A percentile compares a stretch with the other conserved stretches of the same genome.
phyloP scores from a whole-genome alignment of 2,797 vertebrate genomes.

The Myotis findleyi region DNA sequence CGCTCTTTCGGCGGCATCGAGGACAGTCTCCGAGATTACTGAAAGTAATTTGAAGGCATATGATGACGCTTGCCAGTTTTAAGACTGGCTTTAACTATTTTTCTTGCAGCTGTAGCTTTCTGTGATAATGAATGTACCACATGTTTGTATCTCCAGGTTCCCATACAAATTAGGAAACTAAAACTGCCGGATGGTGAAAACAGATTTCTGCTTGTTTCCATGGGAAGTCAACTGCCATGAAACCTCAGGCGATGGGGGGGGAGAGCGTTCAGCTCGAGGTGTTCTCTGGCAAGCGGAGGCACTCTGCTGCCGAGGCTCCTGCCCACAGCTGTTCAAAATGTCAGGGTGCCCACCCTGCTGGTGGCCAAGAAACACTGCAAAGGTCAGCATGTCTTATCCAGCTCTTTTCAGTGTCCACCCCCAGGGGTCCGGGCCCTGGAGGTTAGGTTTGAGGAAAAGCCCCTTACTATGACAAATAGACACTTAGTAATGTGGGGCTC shows the following conservation, averaged over 20 bases:
- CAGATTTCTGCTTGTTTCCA: slow-evolving; percentile 81
- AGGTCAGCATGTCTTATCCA: not conserved
- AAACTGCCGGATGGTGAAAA: slow-evolving; percentile 82
- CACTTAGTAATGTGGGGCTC: not conserved
- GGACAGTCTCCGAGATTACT: slow-evolving; percentile 52
- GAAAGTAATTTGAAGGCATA: slow-evolving; percentile 43
- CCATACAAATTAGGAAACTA: slow-evolving; percentile 82
- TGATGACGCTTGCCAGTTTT: slow-evolving; percentile 3
- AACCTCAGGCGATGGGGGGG: slow-evolving; percentile 12
- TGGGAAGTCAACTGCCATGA: slow-evolving; percentile 74
- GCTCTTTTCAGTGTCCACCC: not conserved
- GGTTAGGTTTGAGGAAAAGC: not conserved
- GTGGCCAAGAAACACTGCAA: not conserved
- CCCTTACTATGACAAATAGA: not conserved
- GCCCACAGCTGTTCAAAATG: not conserved
- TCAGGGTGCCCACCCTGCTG: not conserved
- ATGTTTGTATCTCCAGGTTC: slow-evolving; percentile 81
- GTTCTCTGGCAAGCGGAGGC: not conserved
- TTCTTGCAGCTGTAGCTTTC: slow-evolving; percentile 67
- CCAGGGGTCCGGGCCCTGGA: not conserved
- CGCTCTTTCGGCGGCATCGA: not conserved
- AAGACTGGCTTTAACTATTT: slow-evolving; percentile 36
- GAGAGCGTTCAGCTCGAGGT: not conserved
- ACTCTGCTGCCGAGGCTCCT: not conserved
- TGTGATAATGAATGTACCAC: slow-evolving; percentile 80